Evolutionary conservation across 2,888 invertebrate genomes (phyloP), one percentile per base, ranked within the genome.

Genomic region (Neoscelio sp.): DNA sequence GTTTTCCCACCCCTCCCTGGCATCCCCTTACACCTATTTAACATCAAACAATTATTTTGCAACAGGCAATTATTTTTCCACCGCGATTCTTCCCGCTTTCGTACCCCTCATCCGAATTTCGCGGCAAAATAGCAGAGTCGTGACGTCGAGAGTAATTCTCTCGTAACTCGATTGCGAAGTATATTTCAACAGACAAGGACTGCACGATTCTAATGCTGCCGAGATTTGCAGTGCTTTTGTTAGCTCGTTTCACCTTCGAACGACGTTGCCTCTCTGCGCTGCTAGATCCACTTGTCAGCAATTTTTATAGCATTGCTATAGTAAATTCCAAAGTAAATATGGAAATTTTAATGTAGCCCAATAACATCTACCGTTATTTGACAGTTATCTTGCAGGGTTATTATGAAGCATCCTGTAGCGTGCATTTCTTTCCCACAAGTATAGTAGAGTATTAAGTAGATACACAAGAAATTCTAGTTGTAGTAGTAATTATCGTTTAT

Each of bases 11-110:
- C 33, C 10, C n/a, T n/a, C 7, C 12, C 30, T 1, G 15, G 2
- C 12, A 2, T 5, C 23, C 33, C 30, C 10, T 60, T 50, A 48
- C 52, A 52, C 52, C 67, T 75, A 35, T 76, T 76, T 76, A 76
- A 64, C 44, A 44, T 67, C 58, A 74, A 74, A 67, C 68, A 56
- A 65, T 75, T 75, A 75, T 60, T 35, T 60, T 7, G 52, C 58
- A 74, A 67, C 68, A 68, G 62, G 62, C 76, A 76, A 76, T 68
- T 67, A 75, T 67, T 75, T 67, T 74, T 75, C 44, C 56, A 38
- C 54, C 67, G 38, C 67, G 54, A 54, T 46, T 44, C 20, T 50
- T 60, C 20, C 20, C 42, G 42, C 65, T 46, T 38, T 52, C 44
- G 42, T 56, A n/a, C 50, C 26, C 42, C 50, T 30, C 46, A 38